Evolutionary conservation across 2,113 vertebrate genomes (phyloP).

Genomic region (Apodemus sylvaticus): DNA sequence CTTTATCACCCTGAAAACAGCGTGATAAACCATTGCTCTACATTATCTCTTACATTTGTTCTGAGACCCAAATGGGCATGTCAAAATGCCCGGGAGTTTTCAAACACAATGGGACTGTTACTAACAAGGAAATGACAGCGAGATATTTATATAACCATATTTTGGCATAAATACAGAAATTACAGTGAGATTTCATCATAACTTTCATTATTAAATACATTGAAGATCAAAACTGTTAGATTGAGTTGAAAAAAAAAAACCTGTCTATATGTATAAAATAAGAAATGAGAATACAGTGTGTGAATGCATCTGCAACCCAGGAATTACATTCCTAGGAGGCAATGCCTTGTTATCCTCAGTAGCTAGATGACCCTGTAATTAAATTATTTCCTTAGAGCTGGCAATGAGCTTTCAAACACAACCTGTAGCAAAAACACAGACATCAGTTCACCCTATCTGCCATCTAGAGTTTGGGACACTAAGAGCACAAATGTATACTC

Average conservation of each 20-base stretch:
- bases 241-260: constrained; percentile 44
- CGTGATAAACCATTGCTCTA: neutral
- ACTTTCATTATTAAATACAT: constrained; percentile 43
- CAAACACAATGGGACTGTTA: constrained; percentile 18
- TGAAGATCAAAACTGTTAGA: constrained; percentile 39
- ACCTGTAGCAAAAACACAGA: constrained; percentile 41
- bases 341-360: constrained; percentile 30
- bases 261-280: constrained; percentile 36
- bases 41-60: neutral
- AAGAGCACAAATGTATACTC: neutral
- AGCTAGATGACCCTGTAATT: constrained; percentile 59
- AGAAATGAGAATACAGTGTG: constrained; percentile 25
- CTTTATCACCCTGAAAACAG: constrained; percentile 16
- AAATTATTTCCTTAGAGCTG: constrained; percentile 50
- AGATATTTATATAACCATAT: constrained; percentile 50
- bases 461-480: constrained; percentile 50
- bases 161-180: constrained; percentile 30
- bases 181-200: constrained; percentile 42
- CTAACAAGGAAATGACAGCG: constrained; percentile 3
- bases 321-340: constrained; percentile 25
- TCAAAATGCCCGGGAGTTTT: constrained; percentile 24
- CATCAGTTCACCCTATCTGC: constrained; percentile 38
- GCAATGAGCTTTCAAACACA: constrained; percentile 63
- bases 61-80: constrained; percentile 22
- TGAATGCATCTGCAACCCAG: constrained; percentile 2